Conservation (phyloP, 2,113 vertebrate species). For the Corythoichthys intestinalis region DNA sequence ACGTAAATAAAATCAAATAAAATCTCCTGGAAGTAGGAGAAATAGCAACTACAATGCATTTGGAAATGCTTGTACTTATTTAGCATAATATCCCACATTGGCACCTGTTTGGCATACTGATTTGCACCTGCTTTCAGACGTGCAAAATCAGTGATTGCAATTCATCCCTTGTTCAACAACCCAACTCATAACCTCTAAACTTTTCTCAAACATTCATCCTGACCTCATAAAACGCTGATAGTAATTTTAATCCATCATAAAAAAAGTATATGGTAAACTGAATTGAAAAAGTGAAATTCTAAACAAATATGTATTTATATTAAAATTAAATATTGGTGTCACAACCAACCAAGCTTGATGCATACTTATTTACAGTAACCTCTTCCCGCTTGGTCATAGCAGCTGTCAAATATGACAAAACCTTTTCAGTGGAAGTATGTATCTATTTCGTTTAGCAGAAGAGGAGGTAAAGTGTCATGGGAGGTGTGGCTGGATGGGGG, state of each 20-base stretch:
- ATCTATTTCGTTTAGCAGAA: not conserved
- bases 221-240: too few species aligned
- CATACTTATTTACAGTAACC: not conserved
- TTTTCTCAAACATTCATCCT: too few species aligned
- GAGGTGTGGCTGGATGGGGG: not conserved
- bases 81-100: too few species aligned
- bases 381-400: not conserved
- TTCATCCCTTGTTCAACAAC: not conserved
- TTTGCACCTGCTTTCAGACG: not conserved
- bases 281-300: not conserved
- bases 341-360: too few species aligned
- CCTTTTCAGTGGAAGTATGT: constrained; percentile 1
- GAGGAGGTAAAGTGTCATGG: not conserved
- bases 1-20: too few species aligned
- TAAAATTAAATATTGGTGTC: not conserved
- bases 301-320: not conserved
- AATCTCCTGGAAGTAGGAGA: too few species aligned
- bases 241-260: not conserved
- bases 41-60: too few species aligned
- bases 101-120: not conserved
- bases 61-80: too few species aligned
- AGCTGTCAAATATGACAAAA: not conserved
- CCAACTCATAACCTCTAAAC: too few species aligned
- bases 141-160: not conserved
- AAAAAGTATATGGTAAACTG: not conserved